Evolutionary conservation across 2,797 vertebrate species (phyloP).

Genomic region (Balearica regulorum): DNA sequence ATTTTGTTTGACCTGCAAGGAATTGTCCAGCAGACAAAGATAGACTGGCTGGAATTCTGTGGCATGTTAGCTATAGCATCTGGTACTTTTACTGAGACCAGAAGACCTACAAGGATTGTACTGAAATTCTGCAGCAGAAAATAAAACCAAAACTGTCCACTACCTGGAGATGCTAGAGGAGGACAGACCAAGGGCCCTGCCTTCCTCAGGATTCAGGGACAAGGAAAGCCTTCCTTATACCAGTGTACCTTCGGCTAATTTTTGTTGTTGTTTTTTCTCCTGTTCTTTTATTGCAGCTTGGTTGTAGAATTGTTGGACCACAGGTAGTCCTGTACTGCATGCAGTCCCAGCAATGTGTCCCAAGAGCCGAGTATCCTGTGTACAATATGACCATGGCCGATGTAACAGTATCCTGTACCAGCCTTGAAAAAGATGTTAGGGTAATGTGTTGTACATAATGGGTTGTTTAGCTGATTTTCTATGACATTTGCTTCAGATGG

Average conservation of each 20-base stretch:
- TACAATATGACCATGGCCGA: constrained; percentile 96
- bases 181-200: background rate
- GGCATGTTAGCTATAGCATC: background rate
- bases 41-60: background rate
- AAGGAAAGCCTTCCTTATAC: background rate
- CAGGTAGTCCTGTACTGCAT: constrained; percentile 93
- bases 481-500: background rate
- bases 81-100: background rate
- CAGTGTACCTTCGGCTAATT: background rate
- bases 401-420: constrained; percentile 90
- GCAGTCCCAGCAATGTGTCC: constrained; percentile 88
- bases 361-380: constrained; percentile 89
- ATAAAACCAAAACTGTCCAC: background rate
- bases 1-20: background rate
- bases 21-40: background rate
- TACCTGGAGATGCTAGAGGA: background rate
- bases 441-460: constrained; percentile 65
- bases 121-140: background rate
- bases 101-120: background rate
- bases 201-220: background rate
- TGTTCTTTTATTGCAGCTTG: constrained; percentile 75
- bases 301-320: constrained; percentile 92
- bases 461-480: accelerated
- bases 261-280: background rate
- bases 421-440: constrained; percentile 87